These are phyloP conservation scores for Halictus ligatus DNA, from an alignment of 2,888 invertebrate species.

Conservation along the genomic window DNA sequence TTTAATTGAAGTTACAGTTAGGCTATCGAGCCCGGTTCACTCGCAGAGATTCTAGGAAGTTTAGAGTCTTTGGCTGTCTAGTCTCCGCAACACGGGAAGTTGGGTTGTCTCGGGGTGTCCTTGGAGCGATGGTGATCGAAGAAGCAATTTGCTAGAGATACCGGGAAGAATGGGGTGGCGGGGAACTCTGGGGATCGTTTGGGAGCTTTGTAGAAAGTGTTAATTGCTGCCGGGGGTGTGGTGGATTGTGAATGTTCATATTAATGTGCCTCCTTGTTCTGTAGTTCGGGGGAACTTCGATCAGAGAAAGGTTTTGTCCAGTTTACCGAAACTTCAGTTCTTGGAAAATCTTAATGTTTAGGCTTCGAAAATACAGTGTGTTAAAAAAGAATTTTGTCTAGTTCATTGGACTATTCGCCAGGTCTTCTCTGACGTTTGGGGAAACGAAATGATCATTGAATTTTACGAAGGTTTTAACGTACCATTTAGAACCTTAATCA, in stretches of 20 bases:
- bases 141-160: conserved; percentile 15
- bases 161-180: conserved; percentile 2
- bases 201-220: not conserved
- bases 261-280: not conserved
- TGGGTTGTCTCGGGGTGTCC: not conserved
- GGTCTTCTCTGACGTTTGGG: no score
- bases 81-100: not conserved
- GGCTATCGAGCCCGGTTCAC: conserved; percentile 6
- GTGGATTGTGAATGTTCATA: not conserved
- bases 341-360: not conserved
- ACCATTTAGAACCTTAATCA: no score
- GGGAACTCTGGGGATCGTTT: not conserved
- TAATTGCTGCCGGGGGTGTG: not conserved
- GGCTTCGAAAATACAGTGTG: not conserved
- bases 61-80: not conserved
- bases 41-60: not conserved
- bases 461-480: no score
- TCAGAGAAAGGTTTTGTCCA: not conserved
- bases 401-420: no score
- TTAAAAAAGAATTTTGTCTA: no score
- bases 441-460: no score
- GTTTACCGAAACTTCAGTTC: not conserved
- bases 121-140: not conserved
- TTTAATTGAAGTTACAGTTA: conserved; percentile 16
- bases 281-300: not conserved